These are phyloP conservation scores for Pipistrellus pygmaeus DNA, from an alignment of 2,797 vertebrate genomes.

Conservation along the genomic window DNA sequence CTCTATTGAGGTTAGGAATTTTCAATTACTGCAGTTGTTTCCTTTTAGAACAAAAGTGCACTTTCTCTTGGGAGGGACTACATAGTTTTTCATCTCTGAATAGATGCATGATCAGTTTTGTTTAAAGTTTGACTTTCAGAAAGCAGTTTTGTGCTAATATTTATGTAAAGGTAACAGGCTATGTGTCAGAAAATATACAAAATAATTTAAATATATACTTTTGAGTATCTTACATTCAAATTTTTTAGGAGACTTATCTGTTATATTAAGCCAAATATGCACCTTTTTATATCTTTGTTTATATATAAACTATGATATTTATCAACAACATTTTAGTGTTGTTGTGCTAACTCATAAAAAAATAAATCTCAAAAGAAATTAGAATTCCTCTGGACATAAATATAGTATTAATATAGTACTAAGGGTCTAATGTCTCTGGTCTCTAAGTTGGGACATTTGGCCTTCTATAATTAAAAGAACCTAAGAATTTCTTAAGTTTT, in stretches of 20 bases:
- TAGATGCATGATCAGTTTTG: background rate
- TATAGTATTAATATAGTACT: slow-evolving; percentile 31
- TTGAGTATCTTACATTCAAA: slow-evolving; percentile 64
- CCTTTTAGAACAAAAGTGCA: slow-evolving; percentile 17
- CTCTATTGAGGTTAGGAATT: slow-evolving; percentile 59
- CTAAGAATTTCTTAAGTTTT: background rate
- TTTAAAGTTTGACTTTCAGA: slow-evolving; percentile 53
- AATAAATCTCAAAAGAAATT: slow-evolving; percentile 72
- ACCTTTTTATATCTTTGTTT: slow-evolving; percentile 63
- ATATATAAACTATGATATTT: slow-evolving; percentile 69
- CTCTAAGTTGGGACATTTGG: background rate
- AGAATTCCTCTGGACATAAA: slow-evolving; percentile 61
- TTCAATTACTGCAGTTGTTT: slow-evolving; percentile 57
- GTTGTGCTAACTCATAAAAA: slow-evolving; percentile 67
- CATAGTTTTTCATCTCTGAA: slow-evolving; percentile 2
- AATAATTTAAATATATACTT: slow-evolving; percentile 62
- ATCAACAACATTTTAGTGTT: slow-evolving; percentile 76
- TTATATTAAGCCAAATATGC: slow-evolving; percentile 74
- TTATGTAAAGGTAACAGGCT: slow-evolving; percentile 51
- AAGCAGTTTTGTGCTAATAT: slow-evolving; percentile 57
- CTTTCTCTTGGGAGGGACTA: background rate
- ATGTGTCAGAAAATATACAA: slow-evolving; percentile 7
- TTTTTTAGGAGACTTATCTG: slow-evolving; percentile 58
- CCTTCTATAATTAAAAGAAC: slow-evolving; percentile 38
- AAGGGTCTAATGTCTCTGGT: slow-evolving; percentile 27